Conservation (phyloP, 2,888 invertebrate genomes). For the Sarcophaga carnaria region DNA sequence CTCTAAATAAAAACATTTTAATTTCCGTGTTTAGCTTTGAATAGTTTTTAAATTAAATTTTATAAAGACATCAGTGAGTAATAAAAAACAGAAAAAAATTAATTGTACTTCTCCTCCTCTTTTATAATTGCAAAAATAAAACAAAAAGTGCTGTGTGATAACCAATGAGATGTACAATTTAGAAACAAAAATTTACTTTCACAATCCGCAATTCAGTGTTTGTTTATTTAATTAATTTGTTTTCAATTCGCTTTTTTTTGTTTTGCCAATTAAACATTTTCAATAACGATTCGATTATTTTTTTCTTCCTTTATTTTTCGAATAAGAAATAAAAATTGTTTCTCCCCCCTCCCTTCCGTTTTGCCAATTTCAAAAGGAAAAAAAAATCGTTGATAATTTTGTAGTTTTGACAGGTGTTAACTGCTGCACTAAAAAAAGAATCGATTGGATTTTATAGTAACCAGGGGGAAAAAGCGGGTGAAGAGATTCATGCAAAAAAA, state of each 20-base stretch:
- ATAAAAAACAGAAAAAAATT: no score
- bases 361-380: constrained; percentile 7
- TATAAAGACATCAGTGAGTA: no score
- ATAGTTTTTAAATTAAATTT: no score
- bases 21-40: no score
- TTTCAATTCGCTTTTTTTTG: neutral
- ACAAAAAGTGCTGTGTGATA: no score
- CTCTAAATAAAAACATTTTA: no score
- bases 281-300: constrained; percentile 6
- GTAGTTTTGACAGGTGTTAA: constrained; percentile 65
- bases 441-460: neutral
- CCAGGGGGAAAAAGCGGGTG: neutral
- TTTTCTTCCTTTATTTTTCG: neutral
- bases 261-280: constrained; percentile 17
- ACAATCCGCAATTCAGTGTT: neutral
- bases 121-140: no score
- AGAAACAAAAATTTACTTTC: constrained; percentile 14
- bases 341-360: neutral
- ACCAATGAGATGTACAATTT: neutral
- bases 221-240: neutral
- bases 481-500: no score
- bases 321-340: no score
- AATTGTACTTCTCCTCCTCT: no score
- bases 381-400: constrained; percentile 48
- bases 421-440: constrained; percentile 23